Percentiles rank a stretch among this genome's conserved stretches.
Evolutionary conservation across 2,888 invertebrate species (phyloP).

Genomic region (Apamea sordens): DNA sequence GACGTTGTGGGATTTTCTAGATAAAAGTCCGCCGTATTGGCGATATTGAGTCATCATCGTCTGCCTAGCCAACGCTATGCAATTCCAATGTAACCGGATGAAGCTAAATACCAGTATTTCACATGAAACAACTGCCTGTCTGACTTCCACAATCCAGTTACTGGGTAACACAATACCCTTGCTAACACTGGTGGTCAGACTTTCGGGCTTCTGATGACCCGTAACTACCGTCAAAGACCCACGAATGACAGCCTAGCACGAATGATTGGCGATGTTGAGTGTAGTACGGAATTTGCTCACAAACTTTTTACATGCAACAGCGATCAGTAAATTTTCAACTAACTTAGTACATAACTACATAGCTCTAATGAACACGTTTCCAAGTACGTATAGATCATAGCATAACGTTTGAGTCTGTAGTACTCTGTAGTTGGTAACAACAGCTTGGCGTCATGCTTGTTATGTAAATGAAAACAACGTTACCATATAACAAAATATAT

Average conservation of each 20-base stretch:
- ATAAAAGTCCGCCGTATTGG: not conserved
- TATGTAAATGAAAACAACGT: slow-evolving; percentile 51
- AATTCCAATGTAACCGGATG: not conserved
- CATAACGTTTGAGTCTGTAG: slow-evolving; percentile 24
- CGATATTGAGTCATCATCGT: not conserved
- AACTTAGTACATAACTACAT: not conserved
- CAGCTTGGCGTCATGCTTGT: slow-evolving; percentile 28
- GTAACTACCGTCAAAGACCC: not conserved
- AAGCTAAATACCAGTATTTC: not conserved
- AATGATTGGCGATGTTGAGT: too few species aligned
- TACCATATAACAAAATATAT: slow-evolving; percentile 7
- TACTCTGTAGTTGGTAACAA: slow-evolving; percentile 12
- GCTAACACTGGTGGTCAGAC: not conserved
- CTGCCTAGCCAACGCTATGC: too few species aligned
- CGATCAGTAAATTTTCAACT: not conserved
- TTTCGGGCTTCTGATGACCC: not conserved
- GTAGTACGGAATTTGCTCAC: too few species aligned
- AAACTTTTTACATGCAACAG: not conserved
- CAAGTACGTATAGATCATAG: not conserved
- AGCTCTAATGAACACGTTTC: slow-evolving; percentile 1
- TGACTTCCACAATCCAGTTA: not conserved
- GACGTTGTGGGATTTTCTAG: not conserved
- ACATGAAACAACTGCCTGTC: not conserved
- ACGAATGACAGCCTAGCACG: not conserved
- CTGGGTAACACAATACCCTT: not conserved